phyloP scores from a whole-genome alignment of 1,140 invertebrate species.

The Macrosteles quadrilineatus region DNA sequence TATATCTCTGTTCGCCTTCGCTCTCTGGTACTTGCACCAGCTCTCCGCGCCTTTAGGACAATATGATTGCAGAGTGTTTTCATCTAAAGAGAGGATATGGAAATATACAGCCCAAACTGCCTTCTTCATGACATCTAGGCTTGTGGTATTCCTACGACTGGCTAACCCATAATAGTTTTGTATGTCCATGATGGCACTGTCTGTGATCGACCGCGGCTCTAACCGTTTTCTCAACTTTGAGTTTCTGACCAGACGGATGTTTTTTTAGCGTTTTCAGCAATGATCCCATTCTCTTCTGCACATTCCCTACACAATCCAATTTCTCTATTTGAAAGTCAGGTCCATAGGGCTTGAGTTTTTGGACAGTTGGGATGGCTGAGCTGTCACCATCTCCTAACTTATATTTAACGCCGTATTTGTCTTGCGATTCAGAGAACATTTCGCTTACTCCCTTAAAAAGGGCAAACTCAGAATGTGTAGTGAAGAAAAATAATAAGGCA shows the following conservation, averaged over 20 bases:
- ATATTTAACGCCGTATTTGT: background rate
- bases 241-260: background rate
- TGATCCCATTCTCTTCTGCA: too few relatives aligned
- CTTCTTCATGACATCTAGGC: too few relatives aligned
- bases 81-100: too few relatives aligned
- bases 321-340: background rate
- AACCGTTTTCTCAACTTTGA: background rate
- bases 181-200: background rate
- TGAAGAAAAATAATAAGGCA: too few relatives aligned
- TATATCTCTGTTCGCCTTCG: too few relatives aligned
- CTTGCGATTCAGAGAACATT: background rate
- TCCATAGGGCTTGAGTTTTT: background rate
- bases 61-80: too few relatives aligned
- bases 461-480: too few relatives aligned
- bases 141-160: background rate
- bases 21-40: too few relatives aligned
- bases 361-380: background rate
- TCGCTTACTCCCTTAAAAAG: background rate
- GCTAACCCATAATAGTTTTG: background rate
- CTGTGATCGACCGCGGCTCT: background rate
- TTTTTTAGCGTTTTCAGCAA: conserved; percentile 2
- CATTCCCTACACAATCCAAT: background rate
- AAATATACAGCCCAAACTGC: too few relatives aligned
- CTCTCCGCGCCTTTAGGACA: too few relatives aligned
- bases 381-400: conserved; percentile 2